Percentiles rank a stretch among this genome's conserved stretches.
phyloP scores from a whole-genome alignment of 2,888 invertebrate species.

The Agriopis aurantiaria region DNA sequence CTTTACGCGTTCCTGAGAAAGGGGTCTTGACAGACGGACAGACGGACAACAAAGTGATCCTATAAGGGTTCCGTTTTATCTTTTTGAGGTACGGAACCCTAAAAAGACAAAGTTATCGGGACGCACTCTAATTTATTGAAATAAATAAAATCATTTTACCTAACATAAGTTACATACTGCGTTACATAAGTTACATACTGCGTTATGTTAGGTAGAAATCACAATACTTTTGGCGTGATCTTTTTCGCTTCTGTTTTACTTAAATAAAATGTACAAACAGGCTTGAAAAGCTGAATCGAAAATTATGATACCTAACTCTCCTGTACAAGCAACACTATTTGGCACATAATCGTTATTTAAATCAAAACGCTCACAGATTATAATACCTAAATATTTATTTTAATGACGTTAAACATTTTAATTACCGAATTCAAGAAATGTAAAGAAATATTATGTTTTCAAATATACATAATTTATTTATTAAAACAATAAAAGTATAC shows the following conservation, averaged over 20 bases:
- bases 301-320: slow-evolving; percentile 13
- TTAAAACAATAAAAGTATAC: no score
- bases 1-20: no score
- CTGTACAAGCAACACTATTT: slow-evolving; percentile 18
- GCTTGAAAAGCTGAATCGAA: slow-evolving; percentile 5
- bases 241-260: neutral
- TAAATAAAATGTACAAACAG: slow-evolving; percentile 6
- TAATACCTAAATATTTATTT: no score
- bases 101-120: no score
- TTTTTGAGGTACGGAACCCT: no score
- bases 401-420: neutral
- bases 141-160: no score
- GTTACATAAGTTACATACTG: neutral
- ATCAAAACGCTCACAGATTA: slow-evolving; percentile 14
- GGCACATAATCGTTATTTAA: slow-evolving; percentile 26
- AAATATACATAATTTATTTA: no score
- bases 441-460: neutral
- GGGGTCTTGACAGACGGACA: no score
- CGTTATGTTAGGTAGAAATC: neutral
- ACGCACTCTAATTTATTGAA: no score
- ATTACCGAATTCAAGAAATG: neutral
- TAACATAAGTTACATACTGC: no score
- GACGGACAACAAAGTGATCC: no score
- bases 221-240: neutral
- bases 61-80: no score